Evolutionary conservation across 2,888 invertebrate genomes (phyloP), one percentile per base, ranked within the genome.

Genomic region (Sinohyriopsis cumingii): DNA sequence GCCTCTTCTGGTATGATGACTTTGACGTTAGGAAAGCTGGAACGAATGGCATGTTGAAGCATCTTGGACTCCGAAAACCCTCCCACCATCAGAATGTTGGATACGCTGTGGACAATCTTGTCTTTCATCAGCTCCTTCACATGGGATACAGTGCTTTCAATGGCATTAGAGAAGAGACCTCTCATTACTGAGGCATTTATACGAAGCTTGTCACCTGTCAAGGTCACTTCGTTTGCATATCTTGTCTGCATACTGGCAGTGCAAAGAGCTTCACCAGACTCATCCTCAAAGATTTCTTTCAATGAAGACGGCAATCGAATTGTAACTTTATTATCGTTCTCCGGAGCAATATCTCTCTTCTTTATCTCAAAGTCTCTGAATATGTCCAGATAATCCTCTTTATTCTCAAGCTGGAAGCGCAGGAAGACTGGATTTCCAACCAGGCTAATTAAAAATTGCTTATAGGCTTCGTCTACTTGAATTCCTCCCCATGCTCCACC

Each of bases 341-440:
- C 33, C 3, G 59, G 15, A 61, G 55, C 25, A 67, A 9, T 62
- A 28, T 63, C 62, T 0, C 57, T 63, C 57, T 68, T 63, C 53
- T 68, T 63, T 6, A 68, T 12, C 80, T 78, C 0, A 89, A 28
- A 28, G 5, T 28, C 28, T 28, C 28, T 28, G 28, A 28, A 28
- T 1, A 28, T 28, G 28, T 28, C 28, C 5, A 28, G 5, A 28
- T 28, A 28, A 6, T 28, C 28, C 5, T 28, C 28, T 5, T 28
- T 28, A 1, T 5, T 28, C 28, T 28, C 28, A 28, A 5, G 28
- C 28, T 28, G 28, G 28, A 28, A 28, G 5, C 28, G 28, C 0
- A 5, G 28, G 5, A 28, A 28, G 0, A 28, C 28, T 28, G 28
- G 28, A 28, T 28, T 28, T 28, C 28, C 28, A 28, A 28, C 28